Base-by-base conservation (phyloP, 2,888 invertebrate species). In the Ichneumon xanthorius region DNA sequence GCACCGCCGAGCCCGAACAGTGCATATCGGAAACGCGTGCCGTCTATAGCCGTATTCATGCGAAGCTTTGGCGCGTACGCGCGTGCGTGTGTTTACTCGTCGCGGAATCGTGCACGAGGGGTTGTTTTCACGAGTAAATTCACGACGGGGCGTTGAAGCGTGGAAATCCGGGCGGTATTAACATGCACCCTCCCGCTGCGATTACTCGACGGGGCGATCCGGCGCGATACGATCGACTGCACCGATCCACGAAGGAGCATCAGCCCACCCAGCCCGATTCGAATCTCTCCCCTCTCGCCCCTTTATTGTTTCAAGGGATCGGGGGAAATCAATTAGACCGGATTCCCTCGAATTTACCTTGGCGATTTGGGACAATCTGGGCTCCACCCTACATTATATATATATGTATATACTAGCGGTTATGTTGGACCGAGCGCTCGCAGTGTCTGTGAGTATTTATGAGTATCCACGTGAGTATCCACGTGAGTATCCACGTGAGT, bases 141-240 rank as follows among this genome's bases (percentile, higher is more conserved):
- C 87, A 86, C 89, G 88, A 88, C 84, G 87, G 90, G 87, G 92
- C 91, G 92, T 91, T 88, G 86, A 87, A 89, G 89, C 91, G 89
- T 89, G 84, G 88, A 92, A 92, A 92, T 89, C 89, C 88, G 81
- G 75, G 80, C 65, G 81, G 85, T 78, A 88, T 88, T 88, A 87
- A 79, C 85, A 86, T 88, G 82, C 84, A 81, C 85, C 83, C 86
- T 84, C 84, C 75, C 70, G 61, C 37, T 76, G 80, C 80, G 80
- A 82, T 82, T 82, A 77, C 45, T 26, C 22, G 22, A 82, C 58
- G 71, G 71, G 67, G 48, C 68, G 63, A 79, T 79, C 70, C 70
- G 70, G 30, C 53, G 19, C 82, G 85, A 85, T 82, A 76, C 61
- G 40, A 65, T 85, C 70, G 55, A 26, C 48, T 78, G n/a, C 55